Evolutionary conservation across 2,113 vertebrate species (phyloP), one percentile per base, ranked within the genome.

Genomic region (Albula goreensis): DNA sequence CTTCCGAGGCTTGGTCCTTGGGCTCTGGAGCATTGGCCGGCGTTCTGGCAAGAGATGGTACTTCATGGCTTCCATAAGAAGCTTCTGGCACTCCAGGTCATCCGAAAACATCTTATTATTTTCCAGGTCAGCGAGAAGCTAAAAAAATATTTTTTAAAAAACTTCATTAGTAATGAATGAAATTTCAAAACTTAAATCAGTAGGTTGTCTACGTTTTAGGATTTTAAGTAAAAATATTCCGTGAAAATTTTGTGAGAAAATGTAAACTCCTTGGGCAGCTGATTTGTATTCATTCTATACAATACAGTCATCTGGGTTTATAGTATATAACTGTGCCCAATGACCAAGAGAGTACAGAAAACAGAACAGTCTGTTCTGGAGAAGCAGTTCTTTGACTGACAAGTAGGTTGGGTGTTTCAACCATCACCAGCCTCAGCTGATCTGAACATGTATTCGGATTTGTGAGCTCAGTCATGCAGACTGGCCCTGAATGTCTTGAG

Each of bases 61-160:
- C 88, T 99, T 99, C 98, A 99, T 99, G 70, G 98, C 98, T 94
- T 99, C 98, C 97, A 99, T 98, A 3, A 99, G 94, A 2, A 99
- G 96, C 57, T 99, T 99, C 91, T 99, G 98, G 88, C 98, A 99
- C 88, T 99, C 97, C 79, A 99, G 93, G 88, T 99, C 96, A 1
- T 96, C 96, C 50, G 96, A 95, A 94, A 99, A 98, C 97, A 99
- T 97, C 57, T 97, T 96, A 87, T 97, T 98, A 83, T 98, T 99
- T 94, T 99, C 98, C 87, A 99, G 92, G 92, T 99, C 98, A 51
- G 97, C 98, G 85, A 99, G 95, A 49, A 99, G 95, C 98, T 99
- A 85, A 83, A 41, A 41, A 41, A 91, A 90, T 86, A 85, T 88
- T 63, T 74, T 56, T 81, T 85, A 8, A 8, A 78, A 83, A 50